These are phyloP conservation scores for Helicorthomorpha holstii DNA, from an alignment of 1,140 invertebrate genomes.

Conservation along the genomic window DNA sequence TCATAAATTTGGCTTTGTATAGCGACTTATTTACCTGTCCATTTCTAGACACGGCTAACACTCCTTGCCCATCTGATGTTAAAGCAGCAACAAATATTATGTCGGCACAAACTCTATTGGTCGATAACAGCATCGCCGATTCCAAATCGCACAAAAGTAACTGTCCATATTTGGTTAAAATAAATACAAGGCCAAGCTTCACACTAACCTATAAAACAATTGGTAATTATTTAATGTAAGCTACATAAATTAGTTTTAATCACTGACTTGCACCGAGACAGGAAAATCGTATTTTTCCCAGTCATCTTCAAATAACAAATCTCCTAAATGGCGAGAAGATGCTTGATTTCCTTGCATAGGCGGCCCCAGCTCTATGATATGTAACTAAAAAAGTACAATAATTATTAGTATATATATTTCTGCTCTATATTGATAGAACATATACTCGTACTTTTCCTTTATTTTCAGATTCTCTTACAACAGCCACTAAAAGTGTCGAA, in stretches of 20 bases:
- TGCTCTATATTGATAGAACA: too few relatives aligned
- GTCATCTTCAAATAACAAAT: conserved; percentile 22
- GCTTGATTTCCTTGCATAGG: conserved; percentile 26
- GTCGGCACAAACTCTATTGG: conserved; percentile 20
- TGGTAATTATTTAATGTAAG: not conserved
- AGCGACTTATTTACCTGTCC: conserved; percentile 21
- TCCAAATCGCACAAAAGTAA: conserved; percentile 28
- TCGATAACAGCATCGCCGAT: conserved; percentile 23
- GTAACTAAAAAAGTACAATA: conserved; percentile 20
- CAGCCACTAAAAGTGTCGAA: conserved; percentile 25
- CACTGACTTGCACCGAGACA: conserved; percentile 21
- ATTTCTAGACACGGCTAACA: conserved; percentile 23
- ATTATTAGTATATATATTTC: too few relatives aligned
- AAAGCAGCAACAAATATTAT: conserved; percentile 25
- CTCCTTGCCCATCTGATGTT: conserved; percentile 24
- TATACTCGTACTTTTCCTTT: conserved; percentile 26
- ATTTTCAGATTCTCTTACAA: conserved; percentile 19
- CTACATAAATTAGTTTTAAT: conserved; percentile 12
- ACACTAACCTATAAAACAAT: conserved; percentile 20
- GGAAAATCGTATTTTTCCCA: conserved; percentile 26
- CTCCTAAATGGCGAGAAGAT: conserved; percentile 21
- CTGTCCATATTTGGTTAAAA: conserved; percentile 27
- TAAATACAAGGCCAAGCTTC: conserved; percentile 24
- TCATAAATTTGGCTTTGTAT: not conserved
- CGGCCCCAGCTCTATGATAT: conserved; percentile 27